Base-by-base conservation (phyloP, 2,888 invertebrate species). In the Lissocephala sabroskyi region DNA sequence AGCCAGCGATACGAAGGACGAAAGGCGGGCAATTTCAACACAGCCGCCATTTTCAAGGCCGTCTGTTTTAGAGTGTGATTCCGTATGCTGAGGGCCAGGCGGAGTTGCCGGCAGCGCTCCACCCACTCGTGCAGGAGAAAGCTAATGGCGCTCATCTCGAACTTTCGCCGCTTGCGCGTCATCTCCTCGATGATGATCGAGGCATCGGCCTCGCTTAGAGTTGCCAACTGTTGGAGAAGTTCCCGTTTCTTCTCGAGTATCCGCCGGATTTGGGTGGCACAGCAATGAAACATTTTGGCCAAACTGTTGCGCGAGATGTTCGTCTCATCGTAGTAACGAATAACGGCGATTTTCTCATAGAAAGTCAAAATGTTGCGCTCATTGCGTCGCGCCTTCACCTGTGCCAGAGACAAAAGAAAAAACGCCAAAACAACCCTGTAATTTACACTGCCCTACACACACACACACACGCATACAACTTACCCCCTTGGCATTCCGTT, bases 261-360 rank as follows among this genome's bases (percentile, higher is more conserved):
- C 10, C 80, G 74, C 2, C 82, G 81, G 35, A 82, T 83, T 56
- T 82, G 82, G 9, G 82, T 82, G n/a, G 83, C 81, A 32, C 82
- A 82, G 49, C 82, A 82, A 36, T 83, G 82, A 41, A 82, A 82
- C 78, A 82, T 80, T 58, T 83, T 81, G 14, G 82, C 81, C 63
- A 82, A 59, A 30, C 81, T 82, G 28, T 82, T 82, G 1, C 82
- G 61, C 0, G 82, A 82, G 28, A 83, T 73, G 35, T 82, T 81
- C 10, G 82, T 82, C 41, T 80, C 81, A 41, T 82, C 82, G 43
- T 83, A 79, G 44, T 82, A 82, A 1, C 82, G 82, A 45, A 82
- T 82, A 0, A 82, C 82, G 3, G 82, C 82, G n/a, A 82, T 82
- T 58, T 82, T 82, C 42, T 82, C 82, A 55, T 82, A 82, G 19